Evolutionary conservation across 2,888 invertebrate genomes (phyloP).

Genomic region (Pantelozetes paolii): DNA sequence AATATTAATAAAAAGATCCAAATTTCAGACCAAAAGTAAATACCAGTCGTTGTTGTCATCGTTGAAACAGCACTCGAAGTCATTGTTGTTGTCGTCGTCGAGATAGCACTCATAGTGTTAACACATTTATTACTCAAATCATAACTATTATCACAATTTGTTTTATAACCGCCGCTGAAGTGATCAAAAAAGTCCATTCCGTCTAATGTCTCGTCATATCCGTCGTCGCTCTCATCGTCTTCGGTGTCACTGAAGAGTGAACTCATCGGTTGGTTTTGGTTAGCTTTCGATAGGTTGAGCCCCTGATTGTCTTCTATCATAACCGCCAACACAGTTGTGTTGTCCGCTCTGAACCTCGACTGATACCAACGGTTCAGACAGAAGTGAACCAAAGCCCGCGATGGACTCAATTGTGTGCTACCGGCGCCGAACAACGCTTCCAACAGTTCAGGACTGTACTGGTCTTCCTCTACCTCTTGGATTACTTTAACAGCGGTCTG

Average conservation of each 20-base stretch:
- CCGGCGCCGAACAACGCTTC: neutral
- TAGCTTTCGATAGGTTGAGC: neutral
- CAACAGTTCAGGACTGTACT: neutral
- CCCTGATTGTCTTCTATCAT: constrained; percentile 69
- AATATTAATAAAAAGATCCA: neutral
- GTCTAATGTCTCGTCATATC: neutral
- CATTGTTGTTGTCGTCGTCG: too few relatives aligned
- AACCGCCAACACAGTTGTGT: constrained; percentile 87
- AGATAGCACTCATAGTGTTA: too few relatives aligned
- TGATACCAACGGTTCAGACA: constrained; percentile 78
- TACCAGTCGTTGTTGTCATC: neutral
- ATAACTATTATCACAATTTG: too few relatives aligned
- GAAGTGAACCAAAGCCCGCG: constrained; percentile 63
- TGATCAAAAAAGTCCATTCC: too few relatives aligned
- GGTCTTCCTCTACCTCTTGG: constrained; percentile 64
- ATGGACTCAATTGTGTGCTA: neutral
- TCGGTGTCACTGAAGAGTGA: neutral
- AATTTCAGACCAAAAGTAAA: neutral
- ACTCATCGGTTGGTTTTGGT: neutral
- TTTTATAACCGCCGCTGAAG: too few relatives aligned
- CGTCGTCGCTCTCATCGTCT: constrained; percentile 1
- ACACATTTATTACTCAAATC: too few relatives aligned
- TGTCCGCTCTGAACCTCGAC: constrained; percentile 86
- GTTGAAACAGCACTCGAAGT: neutral
- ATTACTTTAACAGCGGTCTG: constrained; percentile 78